phyloP scores from a whole-genome alignment of 2,888 invertebrate species.

The Troilus luridus region DNA sequence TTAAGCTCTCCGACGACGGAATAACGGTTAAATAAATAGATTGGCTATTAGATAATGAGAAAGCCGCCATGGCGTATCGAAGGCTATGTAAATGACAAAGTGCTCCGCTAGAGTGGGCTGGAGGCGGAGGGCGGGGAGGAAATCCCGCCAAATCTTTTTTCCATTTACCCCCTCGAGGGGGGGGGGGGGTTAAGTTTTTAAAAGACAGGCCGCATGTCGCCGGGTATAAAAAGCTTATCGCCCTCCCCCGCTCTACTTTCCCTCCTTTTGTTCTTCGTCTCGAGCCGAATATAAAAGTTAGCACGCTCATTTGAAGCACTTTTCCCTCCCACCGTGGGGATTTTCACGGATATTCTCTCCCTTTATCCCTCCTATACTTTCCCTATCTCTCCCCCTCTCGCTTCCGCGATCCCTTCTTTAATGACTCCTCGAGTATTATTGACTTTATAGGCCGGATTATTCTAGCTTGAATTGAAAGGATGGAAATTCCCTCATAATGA shows the following conservation, averaged over 20 bases:
- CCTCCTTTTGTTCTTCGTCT: not conserved
- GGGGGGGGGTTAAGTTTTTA: slow-evolving; percentile 60
- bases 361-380: not conserved
- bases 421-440: slow-evolving; percentile 17
- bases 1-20: not conserved
- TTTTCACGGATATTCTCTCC: slow-evolving; percentile 45
- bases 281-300: slow-evolving; percentile 54
- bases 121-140: not conserved
- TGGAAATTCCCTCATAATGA: not conserved
- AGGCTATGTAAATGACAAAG: slow-evolving; percentile 42
- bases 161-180: slow-evolving; percentile 56
- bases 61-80: slow-evolving; percentile 12
- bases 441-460: slow-evolving; percentile 40
- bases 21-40: slow-evolving; percentile 10
- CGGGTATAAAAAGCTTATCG: slow-evolving; percentile 58
- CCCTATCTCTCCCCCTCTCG: slow-evolving; percentile 35
- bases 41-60: slow-evolving; percentile 30
- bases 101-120: not conserved
- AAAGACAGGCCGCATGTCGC: slow-evolving; percentile 57
- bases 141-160: slow-evolving; percentile 61
- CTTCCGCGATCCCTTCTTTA: not conserved
- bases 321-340: not conserved
- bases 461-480: slow-evolving; percentile 1
- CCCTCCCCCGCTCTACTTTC: not conserved
- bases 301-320: slow-evolving; percentile 58